Evolutionary conservation across 2,888 invertebrate genomes (phyloP), one percentile per base, ranked within the genome.

Genomic region (Drosophila suboccidentalis): DNA sequence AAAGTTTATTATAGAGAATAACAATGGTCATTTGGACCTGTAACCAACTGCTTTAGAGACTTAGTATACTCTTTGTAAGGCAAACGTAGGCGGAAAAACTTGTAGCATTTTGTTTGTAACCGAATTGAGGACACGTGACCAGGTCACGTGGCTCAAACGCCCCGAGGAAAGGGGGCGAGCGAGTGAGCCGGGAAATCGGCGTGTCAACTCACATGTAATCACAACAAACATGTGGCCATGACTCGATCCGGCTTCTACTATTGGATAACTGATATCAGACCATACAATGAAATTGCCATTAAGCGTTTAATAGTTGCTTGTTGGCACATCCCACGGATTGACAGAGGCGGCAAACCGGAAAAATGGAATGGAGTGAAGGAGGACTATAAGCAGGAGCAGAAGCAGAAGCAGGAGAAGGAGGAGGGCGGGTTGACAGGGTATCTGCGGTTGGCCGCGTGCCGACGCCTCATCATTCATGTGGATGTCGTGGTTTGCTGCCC

Each of bases 41-140:
- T 4, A 4, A 1, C 62, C 22, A 77, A 59, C n/a, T 9, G 4
- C 8, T 10, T 26, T 1, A 11, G 10, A 0, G 8, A 63, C 22
- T 9, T 13, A n/a, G 26, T 3, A 41, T 15, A 47, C 57, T 32
- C 32, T 41, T 4, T 1, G n/a, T 3, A 0, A 17, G 10, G 8
- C 2, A n/a, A 19, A 36, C 2, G 19, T 9, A 36, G 19, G 22
- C 43, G 22, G 11, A 53, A 51, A 53, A 75, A 78, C 76, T 78
- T 78, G 78, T 78, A 79, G 73, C 80, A 57, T 69, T 78, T 78
- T 76, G 73, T 73, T 78, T 79, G 75, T 75, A 74, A 82, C 78
- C 75, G 83, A 83, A 86, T 85, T 83, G 78, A 66, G 72, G 89
- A 80, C 91, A 91, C 91, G 91, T 91, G 91, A 80, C 90, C 83